These are phyloP conservation scores for Noctua janthe DNA, from an alignment of 2,888 invertebrate species.

Conservation along the genomic window DNA sequence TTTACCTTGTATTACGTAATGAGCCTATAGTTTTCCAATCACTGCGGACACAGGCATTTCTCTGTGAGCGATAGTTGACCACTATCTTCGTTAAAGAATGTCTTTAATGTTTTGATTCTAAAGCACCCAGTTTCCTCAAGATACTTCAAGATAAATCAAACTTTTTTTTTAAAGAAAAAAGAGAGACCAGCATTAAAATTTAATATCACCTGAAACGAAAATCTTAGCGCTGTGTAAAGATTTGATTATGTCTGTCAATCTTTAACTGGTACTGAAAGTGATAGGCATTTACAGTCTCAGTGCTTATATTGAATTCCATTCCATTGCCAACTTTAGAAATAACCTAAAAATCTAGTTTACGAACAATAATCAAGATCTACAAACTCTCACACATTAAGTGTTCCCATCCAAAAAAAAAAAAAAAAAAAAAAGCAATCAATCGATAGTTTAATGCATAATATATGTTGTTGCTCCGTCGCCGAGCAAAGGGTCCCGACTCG, in stretches of 20 bases:
- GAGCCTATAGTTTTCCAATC: no score
- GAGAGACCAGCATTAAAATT: no score
- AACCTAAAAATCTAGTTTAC: background rate
- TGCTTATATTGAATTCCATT: background rate
- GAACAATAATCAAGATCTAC: constrained; percentile 5
- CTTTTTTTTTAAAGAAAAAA: no score
- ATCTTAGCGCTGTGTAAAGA: background rate
- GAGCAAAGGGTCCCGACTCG: constrained; percentile 73
- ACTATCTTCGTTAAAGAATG: no score
- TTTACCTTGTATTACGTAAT: no score
- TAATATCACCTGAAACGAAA: no score
- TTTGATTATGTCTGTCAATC: background rate
- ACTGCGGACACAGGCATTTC: no score
- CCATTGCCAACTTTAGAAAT: background rate
- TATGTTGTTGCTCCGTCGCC: constrained; percentile 68
- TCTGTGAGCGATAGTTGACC: no score
- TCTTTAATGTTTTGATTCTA: no score
- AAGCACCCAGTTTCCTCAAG: no score
- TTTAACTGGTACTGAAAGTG: background rate
- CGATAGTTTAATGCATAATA: constrained; percentile 87
- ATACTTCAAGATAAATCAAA: no score
- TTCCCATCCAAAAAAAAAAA: no score
- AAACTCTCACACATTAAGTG: constrained; percentile 38
- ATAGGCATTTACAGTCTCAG: background rate
- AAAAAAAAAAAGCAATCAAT: constrained; percentile 71